Evolutionary conservation across 2,888 invertebrate species (phyloP).

Genomic region (Mythimna vitellina): DNA sequence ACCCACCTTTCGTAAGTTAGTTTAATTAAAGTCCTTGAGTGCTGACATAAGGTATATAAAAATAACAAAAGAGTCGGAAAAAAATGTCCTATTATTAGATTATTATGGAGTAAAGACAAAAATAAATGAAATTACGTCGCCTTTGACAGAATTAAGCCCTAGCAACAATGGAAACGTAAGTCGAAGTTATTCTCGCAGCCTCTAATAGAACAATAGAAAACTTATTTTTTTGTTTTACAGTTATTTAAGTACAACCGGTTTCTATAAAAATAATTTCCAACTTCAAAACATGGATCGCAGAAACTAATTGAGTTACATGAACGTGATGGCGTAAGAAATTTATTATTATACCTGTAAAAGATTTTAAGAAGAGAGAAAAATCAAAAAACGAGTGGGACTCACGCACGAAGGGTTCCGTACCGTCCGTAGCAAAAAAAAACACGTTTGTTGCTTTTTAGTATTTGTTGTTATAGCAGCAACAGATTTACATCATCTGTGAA

Average conservation of each 20-base stretch:
- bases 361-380: background rate
- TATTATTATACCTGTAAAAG: background rate
- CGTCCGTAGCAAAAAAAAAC: too few relatives aligned
- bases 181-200: conserved; percentile 26
- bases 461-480: too few relatives aligned
- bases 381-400: too few relatives aligned
- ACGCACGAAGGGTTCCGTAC: too few relatives aligned
- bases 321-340: background rate
- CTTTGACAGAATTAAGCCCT: conserved; percentile 23
- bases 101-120: conserved; percentile 2
- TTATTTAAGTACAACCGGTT: conserved; percentile 10
- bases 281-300: background rate
- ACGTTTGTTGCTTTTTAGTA: too few relatives aligned
- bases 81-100: background rate
- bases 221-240: background rate
- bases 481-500: too few relatives aligned
- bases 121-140: conserved; percentile 24
- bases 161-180: conserved; percentile 12
- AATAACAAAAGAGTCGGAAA: background rate
- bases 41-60: background rate
- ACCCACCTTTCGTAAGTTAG: background rate
- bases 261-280: background rate
- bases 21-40: background rate
- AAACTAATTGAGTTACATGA: background rate
- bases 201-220: conserved; percentile 11